Evolutionary conservation across 1,140 invertebrate species (phyloP).

Genomic region (Goniozus legneri): DNA sequence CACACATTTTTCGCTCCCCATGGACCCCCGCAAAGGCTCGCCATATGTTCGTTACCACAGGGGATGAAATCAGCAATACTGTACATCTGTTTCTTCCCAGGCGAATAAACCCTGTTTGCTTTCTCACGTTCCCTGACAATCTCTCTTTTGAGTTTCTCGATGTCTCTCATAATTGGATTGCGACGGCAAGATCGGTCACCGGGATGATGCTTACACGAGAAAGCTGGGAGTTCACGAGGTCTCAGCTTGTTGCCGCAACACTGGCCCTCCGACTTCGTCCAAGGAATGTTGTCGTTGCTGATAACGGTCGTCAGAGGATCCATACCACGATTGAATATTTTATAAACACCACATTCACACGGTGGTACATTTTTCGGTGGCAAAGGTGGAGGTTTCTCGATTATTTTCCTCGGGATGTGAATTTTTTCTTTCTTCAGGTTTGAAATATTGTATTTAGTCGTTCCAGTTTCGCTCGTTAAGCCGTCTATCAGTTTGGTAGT

Average conservation of each 20-base stretch:
- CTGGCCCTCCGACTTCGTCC: conserved; percentile 18
- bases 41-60: conserved; percentile 26
- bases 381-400: conserved; percentile 6
- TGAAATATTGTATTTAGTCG: conserved; percentile 22
- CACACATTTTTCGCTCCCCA: conserved; percentile 20
- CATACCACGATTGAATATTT: conserved; percentile 17
- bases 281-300: conserved; percentile 21
- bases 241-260: conserved; percentile 33
- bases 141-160: conserved; percentile 7
- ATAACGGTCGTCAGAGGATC: not conserved
- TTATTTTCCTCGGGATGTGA: conserved; percentile 16
- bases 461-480: conserved; percentile 17
- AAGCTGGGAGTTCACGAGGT: conserved; percentile 13
- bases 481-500: conserved; percentile 30
- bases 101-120: not conserved
- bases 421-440: conserved; percentile 24
- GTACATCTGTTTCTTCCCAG: conserved; percentile 18
- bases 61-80: conserved; percentile 22
- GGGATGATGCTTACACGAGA: conserved; percentile 24
- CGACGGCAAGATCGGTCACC: conserved; percentile 22
- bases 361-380: conserved; percentile 29
- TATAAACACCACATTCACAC: conserved; percentile 28
- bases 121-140: not conserved
- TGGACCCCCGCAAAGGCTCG: conserved; percentile 20
- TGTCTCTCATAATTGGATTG: conserved; percentile 23